These are phyloP conservation scores for Eledona agricola DNA, from an alignment of 2,888 invertebrate genomes.

Conservation along the genomic window DNA sequence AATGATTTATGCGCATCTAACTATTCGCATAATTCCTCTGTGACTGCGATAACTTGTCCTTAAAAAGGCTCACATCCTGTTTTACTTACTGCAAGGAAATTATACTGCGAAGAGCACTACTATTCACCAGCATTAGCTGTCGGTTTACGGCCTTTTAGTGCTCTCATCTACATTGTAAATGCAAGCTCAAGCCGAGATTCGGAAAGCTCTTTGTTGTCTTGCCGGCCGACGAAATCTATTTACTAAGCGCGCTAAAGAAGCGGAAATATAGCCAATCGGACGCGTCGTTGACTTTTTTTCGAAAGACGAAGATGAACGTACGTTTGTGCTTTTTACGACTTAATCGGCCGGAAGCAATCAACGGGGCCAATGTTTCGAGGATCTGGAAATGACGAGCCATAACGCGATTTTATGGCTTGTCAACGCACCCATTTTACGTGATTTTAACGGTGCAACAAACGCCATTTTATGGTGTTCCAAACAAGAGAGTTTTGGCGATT, in stretches of 20 bases:
- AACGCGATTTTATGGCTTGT: conserved; percentile 25
- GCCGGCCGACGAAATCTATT: conserved; percentile 14
- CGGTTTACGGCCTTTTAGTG: conserved; percentile 14
- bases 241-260: conserved; percentile 13
- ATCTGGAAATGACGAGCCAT: conserved; percentile 6
- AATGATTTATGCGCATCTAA: conserved; percentile 21
- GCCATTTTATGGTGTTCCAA: too few species aligned
- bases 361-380: conserved; percentile 15
- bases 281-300: conserved; percentile 14
- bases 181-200: conserved; percentile 3
- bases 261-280: conserved; percentile 30
- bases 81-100: conserved; percentile 7
- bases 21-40: conserved; percentile 29
- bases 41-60: too few species aligned
- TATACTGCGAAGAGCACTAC: conserved; percentile 9
- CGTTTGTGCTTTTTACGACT: conserved; percentile 21
- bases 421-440: conserved; percentile 12
- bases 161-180: conserved; percentile 25
- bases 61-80: too few species aligned
- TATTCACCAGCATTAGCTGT: conserved; percentile 14
- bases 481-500: too few species aligned
- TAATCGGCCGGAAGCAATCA: conserved; percentile 33
- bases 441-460: conserved; percentile 18
- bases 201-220: conserved; percentile 17
- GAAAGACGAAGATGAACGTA: conserved; percentile 26